These are phyloP conservation scores for Drosophila prostipennis DNA, from an alignment of 2,888 invertebrate genomes.

Conservation along the genomic window DNA sequence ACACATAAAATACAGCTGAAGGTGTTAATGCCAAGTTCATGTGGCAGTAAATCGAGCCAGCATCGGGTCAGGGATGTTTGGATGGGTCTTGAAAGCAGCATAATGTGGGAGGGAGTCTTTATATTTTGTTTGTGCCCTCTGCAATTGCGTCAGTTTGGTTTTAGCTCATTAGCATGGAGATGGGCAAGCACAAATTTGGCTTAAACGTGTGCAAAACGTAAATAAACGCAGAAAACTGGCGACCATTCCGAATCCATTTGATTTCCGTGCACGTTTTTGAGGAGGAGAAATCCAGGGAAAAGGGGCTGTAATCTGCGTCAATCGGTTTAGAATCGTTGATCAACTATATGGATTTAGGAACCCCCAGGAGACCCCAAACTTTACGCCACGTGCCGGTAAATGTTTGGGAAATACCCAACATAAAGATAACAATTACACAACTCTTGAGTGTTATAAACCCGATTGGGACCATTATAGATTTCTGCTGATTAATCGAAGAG, in stretches of 20 bases:
- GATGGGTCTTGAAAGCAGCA: not conserved
- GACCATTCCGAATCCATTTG: conserved; percentile 21
- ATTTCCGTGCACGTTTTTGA: conserved; percentile 24
- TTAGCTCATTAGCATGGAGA: conserved; percentile 35
- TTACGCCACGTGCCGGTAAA: conserved; percentile 15
- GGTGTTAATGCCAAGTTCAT: conserved; percentile 33
- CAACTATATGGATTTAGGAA: not conserved
- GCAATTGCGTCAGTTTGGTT: conserved; percentile 25
- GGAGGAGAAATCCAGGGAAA: not conserved
- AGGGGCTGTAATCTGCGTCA: conserved; percentile 27
- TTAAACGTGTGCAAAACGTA: conserved; percentile 39
- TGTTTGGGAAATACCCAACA: conserved; percentile 29
- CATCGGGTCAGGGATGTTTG: conserved; percentile 22
- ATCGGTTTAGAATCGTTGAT: not conserved
- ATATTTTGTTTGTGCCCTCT: conserved; percentile 1
- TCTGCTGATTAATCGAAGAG: not conserved
- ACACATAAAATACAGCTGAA: conserved; percentile 29
- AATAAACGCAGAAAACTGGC: conserved; percentile 20
- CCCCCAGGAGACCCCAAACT: not conserved
- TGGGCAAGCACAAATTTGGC: conserved; percentile 26
- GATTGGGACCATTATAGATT: conserved; percentile 5
- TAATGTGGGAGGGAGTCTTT: not conserved
- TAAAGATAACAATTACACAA: conserved; percentile 34
- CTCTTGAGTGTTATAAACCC: not conserved
- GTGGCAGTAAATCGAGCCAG: conserved; percentile 26